Evolutionary conservation across 2,888 invertebrate species (phyloP), one percentile per base, ranked within the genome.

Genomic region (Cephalotes varians): DNA sequence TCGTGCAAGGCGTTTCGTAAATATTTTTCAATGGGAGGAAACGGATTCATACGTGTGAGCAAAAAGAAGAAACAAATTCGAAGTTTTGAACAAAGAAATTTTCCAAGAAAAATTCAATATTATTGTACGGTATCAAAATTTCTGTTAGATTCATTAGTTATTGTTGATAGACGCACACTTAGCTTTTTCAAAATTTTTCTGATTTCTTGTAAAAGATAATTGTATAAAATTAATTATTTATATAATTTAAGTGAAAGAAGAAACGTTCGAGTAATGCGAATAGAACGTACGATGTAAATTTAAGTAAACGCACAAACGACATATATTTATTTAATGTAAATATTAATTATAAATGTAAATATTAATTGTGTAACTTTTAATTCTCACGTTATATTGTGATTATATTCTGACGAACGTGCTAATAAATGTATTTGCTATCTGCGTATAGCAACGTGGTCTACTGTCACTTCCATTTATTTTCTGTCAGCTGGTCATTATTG

Each of bases 1-100:
- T 56, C 72, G 56, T 37, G 44, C 62, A 79, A 56, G 34, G 2
- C 34, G 56, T 6, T 56, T 5, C 44, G 40, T 77, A 69, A 77
- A 69, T 69, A 77, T 69, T 69, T 77, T 69, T 69, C 54, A 28
- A 77, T 69, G 77, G 44, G 69, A 77, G 21, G 21, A 40, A 69
- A 69, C 21, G 4, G 10, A 31, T 69, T 65, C 18, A 31, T 44
- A 76, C 37, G 6, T 47, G 65, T 25, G 40, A 7, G 47, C 10
- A 2, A 1, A 40, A 51, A 15, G 18, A 47, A 76, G 31, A 51
- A 18, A 74, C 9, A 54, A 54, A 28, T 49, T 76, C 10, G 28
- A 31, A 40, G 12, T 71, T 2, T 10, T 71, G 21, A 15, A 21
- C 5, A 5, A 10, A 37, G 5, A 62, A 64, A 64, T 25, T 64